phyloP scores from a whole-genome alignment of 1,140 invertebrate species.

The Trissolcus basalis region DNA sequence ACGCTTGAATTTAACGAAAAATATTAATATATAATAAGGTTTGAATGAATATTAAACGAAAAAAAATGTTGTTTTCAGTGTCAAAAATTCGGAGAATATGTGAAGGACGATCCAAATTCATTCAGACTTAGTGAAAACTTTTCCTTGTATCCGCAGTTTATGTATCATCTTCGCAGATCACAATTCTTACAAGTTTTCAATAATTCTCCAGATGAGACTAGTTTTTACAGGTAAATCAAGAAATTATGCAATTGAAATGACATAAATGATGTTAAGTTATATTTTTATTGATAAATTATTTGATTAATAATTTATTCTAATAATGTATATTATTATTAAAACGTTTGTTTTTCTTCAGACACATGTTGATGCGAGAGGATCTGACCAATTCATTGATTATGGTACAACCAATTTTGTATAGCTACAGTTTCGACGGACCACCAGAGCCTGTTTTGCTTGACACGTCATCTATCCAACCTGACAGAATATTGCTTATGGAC shows the following conservation, averaged over 20 bases:
- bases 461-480: slow-evolving; percentile 97
- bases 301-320: too few species aligned
- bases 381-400: slow-evolving; percentile 98
- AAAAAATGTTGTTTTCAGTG: slow-evolving; percentile 82
- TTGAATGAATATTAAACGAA: slow-evolving; percentile 20
- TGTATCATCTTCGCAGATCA: slow-evolving; percentile 98
- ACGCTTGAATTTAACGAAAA: slow-evolving; percentile 33
- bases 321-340: too few species aligned
- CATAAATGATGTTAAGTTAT: too few species aligned
- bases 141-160: slow-evolving; percentile 98
- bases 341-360: slow-evolving; percentile 79
- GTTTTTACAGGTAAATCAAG: slow-evolving; percentile 96
- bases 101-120: slow-evolving; percentile 97
- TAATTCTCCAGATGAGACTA: slow-evolving; percentile 99
- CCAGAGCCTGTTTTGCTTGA: slow-evolving; percentile 98
- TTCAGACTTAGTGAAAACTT: slow-evolving; percentile 98
- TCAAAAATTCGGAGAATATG: slow-evolving; percentile 99
- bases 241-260: too few species aligned
- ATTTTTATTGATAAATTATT: too few species aligned
- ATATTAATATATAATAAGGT: not conserved
- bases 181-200: slow-evolving; percentile 99
- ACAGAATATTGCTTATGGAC: slow-evolving; percentile 98
- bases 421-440: slow-evolving; percentile 98
- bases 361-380: slow-evolving; percentile 98
- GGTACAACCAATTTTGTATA: slow-evolving; percentile 99